phyloP scores from a whole-genome alignment of 2,888 invertebrate species.

The Plagiodera versicolora region DNA sequence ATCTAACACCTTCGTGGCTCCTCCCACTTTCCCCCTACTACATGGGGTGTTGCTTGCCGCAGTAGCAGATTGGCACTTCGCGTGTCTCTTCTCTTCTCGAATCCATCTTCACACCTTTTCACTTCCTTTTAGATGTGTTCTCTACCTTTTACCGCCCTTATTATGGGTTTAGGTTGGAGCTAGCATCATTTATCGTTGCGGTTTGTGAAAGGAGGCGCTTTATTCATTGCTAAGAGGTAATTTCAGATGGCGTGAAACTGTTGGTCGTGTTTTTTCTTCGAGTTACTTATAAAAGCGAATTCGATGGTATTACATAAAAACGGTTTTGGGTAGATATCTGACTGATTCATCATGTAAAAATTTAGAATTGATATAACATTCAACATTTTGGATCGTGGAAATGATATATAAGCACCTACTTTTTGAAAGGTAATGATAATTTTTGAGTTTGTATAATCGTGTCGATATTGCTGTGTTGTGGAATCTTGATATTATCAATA shows the following conservation, averaged over 20 bases:
- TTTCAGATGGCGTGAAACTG: conserved; percentile 14
- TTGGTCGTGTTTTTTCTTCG: background rate
- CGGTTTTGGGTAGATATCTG: too few relatives aligned
- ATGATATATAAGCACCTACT: too few relatives aligned
- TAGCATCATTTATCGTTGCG: conserved; percentile 23
- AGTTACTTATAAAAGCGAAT: background rate
- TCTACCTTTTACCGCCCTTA: conserved; percentile 37
- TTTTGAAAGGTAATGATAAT: too few relatives aligned
- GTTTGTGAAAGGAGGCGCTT: conserved; percentile 20
- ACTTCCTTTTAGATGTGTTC: conserved; percentile 44
- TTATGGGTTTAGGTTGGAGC: conserved; percentile 27
- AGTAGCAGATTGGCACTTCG: conserved; percentile 54
- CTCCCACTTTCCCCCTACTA: conserved; percentile 31
- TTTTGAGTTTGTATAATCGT: too few relatives aligned
- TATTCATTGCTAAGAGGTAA: conserved; percentile 23
- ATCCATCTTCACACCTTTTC: conserved; percentile 54
- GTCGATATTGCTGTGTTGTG: too few relatives aligned
- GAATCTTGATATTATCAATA: too few relatives aligned
- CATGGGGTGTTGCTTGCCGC: conserved; percentile 28
- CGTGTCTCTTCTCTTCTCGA: conserved; percentile 52
- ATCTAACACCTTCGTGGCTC: conserved; percentile 47
- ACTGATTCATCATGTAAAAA: too few relatives aligned
- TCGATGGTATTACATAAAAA: too few relatives aligned
- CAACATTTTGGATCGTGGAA: too few relatives aligned
- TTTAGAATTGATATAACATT: too few relatives aligned